Evolutionary conservation across 2,113 vertebrate species (phyloP), one percentile per base, ranked within the genome.

Genomic region (Toxotes chatareus): DNA sequence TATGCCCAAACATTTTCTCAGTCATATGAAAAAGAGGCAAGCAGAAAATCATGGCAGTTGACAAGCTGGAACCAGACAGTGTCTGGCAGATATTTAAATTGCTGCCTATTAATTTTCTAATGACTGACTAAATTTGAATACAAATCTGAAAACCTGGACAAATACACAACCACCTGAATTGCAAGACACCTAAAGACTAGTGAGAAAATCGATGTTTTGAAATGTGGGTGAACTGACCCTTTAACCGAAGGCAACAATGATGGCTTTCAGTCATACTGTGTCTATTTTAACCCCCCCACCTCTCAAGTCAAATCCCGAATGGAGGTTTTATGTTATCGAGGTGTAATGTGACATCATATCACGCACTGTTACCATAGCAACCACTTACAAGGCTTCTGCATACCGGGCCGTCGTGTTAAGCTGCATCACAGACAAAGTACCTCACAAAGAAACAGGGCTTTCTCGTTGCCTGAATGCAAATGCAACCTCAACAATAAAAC

Each of bases 321-420:
- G 17, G 27, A 36, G 72, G 34, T 16, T 74, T 85, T 49, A 47
- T 61, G 60, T 62, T 73, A 84, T 82, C 23, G 34, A 84, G 70
- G 76, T 74, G 73, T 61, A 55, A 56, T 6, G 40, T 86, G 75
- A 85, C 72, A 79, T 80, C 47, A 57, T 67, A 59, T 73, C 36
- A 65, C 62, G 57, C 47, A 11, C 76, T 2, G 89, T 93, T 90
- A 60, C 91, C 55, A 68, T 80, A 82, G 88, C 61, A 89, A 93
- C 90, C 0, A 12, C 78, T 84, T 73, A 56, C 57, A 77, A 68
- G 83, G 62, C 72, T 65, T 75, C 67, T 40, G 14, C 56, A 63
- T 53, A 71, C 55, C 34, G 31, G 64, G 44, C 38, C 0, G 57
- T 38, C 1, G 17, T 44, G 73, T 77, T 4, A 56, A 73, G 73